Evolutionary conservation across 2,888 invertebrate genomes (phyloP).

Genomic region (Xestia rhomboidea): DNA sequence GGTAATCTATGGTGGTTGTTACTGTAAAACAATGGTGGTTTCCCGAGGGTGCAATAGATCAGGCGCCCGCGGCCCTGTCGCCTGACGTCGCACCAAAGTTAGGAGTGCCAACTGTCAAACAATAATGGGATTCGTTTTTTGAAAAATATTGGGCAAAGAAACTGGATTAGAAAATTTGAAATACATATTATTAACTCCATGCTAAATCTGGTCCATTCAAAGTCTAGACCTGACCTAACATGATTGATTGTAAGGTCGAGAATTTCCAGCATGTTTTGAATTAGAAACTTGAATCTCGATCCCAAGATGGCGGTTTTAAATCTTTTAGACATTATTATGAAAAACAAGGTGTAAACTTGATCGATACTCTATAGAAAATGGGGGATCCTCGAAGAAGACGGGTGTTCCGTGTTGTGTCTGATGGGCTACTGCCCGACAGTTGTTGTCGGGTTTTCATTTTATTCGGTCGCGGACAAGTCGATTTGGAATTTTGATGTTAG

Average conservation of each 20-base stretch:
- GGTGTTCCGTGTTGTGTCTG: too few relatives aligned
- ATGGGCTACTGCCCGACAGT: too few relatives aligned
- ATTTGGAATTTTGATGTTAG: too few relatives aligned
- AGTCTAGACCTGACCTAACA: not conserved
- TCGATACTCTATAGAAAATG: too few relatives aligned
- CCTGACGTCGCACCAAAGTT: constrained; percentile 67
- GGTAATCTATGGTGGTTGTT: constrained; percentile 65
- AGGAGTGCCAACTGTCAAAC: constrained; percentile 61
- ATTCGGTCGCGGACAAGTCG: too few relatives aligned
- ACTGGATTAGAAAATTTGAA: not conserved
- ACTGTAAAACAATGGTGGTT: constrained; percentile 63
- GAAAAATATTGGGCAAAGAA: constrained; percentile 2
- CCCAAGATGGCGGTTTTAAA: not conserved
- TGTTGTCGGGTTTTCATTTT: too few relatives aligned
- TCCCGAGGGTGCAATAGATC: constrained; percentile 73
- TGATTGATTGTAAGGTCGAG: not conserved
- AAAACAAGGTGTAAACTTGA: too few relatives aligned
- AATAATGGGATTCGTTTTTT: constrained; percentile 37
- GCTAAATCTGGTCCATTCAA: not conserved
- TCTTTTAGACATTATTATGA: too few relatives aligned
- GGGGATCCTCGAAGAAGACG: too few relatives aligned
- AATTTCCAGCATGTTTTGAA: not conserved
- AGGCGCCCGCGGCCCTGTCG: constrained; percentile 54
- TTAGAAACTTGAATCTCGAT: not conserved
- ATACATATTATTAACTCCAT: not conserved